Conservation (phyloP, 2,113 vertebrate species). For the Tupaia chinensis region DNA sequence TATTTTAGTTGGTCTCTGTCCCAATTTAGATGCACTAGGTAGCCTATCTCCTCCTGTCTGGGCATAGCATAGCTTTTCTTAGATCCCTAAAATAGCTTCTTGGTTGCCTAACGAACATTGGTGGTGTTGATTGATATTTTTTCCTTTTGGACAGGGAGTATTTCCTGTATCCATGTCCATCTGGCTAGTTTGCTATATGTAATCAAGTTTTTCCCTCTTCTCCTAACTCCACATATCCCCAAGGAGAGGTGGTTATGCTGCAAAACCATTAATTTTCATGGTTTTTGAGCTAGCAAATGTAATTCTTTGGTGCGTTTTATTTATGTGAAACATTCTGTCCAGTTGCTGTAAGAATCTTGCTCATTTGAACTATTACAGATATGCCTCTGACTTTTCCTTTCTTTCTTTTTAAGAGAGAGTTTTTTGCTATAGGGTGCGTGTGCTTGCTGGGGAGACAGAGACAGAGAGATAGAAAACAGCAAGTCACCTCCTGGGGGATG, state of each 20-base stretch:
- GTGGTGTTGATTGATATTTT: constrained; percentile 19
- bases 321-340: neutral
- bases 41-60: neutral
- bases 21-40: neutral
- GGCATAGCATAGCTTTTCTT: neutral
- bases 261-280: neutral
- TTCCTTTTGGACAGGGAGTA: constrained; percentile 42
- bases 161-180: constrained; percentile 53
- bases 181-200: neutral
- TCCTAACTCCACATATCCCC: constrained; percentile 4
- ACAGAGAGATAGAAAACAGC: too few relatives aligned
- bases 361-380: constrained; percentile 18
- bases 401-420: too few relatives aligned
- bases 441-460: too few relatives aligned
- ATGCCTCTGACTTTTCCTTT: neutral
- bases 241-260: constrained; percentile 32
- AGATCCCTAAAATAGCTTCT: neutral
- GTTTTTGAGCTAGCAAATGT: neutral
- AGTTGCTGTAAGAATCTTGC: constrained; percentile 12
- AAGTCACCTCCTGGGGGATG: too few relatives aligned
- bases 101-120: neutral
- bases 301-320: constrained; percentile 8
- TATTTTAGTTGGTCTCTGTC: neutral
- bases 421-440: too few relatives aligned
- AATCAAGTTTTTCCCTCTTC: neutral